These are phyloP conservation scores for Propithecus coquereli DNA, from an alignment of 2,113 vertebrate genomes.

Conservation along the genomic window DNA sequence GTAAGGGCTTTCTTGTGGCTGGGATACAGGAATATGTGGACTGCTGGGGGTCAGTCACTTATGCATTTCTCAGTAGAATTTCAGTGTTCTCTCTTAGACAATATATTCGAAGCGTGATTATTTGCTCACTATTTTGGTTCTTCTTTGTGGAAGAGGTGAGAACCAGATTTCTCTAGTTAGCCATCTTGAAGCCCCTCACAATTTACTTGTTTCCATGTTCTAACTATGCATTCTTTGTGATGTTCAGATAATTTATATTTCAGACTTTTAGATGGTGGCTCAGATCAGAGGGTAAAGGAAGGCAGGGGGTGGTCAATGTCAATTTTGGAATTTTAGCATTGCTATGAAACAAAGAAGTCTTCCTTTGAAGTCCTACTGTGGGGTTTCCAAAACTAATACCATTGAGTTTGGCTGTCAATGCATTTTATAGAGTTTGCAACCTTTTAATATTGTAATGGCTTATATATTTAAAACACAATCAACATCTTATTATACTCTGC, in stretches of 20 bases:
- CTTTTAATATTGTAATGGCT: slow-evolving; percentile 22
- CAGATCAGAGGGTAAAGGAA: neutral
- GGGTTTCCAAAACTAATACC: neutral
- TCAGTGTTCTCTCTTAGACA: too few species aligned
- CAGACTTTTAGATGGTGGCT: neutral
- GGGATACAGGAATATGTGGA: too few species aligned
- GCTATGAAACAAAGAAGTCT: neutral
- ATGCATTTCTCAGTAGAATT: too few species aligned
- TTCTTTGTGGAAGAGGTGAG: too few species aligned
- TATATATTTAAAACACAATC: slow-evolving; percentile 50
- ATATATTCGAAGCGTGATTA: too few species aligned
- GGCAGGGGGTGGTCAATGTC: neutral
- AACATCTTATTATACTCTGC: slow-evolving; percentile 16
- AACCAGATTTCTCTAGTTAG: too few species aligned
- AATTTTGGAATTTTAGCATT: neutral
- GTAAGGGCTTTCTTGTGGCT: too few species aligned
- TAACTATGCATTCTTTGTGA: neutral
- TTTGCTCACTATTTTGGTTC: too few species aligned
- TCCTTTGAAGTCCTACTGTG: neutral
- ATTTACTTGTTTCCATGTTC: neutral
- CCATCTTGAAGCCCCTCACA: neutral
- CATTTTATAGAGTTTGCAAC: neutral
- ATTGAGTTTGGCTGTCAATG: neutral
- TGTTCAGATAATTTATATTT: neutral
- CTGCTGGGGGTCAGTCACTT: too few species aligned